Percentiles rank a stretch among this genome's conserved stretches.
These are phyloP conservation scores for Ancistrus triradiatus DNA, from an alignment of 2,113 vertebrate species.

Conservation along the genomic window DNA sequence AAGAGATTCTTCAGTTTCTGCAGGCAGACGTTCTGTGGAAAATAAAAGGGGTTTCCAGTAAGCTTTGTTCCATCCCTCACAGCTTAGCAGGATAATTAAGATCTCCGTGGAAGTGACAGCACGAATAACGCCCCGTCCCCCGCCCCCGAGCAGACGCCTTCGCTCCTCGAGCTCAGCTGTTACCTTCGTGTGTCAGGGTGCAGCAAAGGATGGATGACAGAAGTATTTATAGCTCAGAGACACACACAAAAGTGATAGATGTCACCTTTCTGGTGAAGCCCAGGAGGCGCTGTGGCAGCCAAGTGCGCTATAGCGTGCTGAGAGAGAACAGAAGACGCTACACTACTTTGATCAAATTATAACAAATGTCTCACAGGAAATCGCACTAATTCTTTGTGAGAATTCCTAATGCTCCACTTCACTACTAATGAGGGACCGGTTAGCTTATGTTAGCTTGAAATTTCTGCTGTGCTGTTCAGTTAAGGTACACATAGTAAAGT, in stretches of 20 bases:
- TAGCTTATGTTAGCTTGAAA: too few relatives aligned
- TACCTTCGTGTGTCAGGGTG: slow-evolving; percentile 54
- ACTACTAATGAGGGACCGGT: too few relatives aligned
- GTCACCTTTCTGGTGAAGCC: slow-evolving; percentile 69
- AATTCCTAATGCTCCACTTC: too few relatives aligned
- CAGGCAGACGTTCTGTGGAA: slow-evolving; percentile 33
- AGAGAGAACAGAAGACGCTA: slow-evolving; percentile 23
- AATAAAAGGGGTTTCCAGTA: slow-evolving; percentile 45
- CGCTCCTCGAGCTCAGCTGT: slow-evolving; percentile 61
- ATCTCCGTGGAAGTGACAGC: slow-evolving; percentile 64
- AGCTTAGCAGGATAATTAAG: slow-evolving; percentile 66
- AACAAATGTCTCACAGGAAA: too few relatives aligned
- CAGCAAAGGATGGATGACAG: slow-evolving; percentile 57
- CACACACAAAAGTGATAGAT: slow-evolving; percentile 68
- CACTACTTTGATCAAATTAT: slow-evolving; percentile 51
- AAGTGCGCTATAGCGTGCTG: slow-evolving; percentile 66
- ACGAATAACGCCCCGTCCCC: slow-evolving; percentile 54
- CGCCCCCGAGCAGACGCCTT: slow-evolving; percentile 29
- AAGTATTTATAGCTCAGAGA: slow-evolving; percentile 69
- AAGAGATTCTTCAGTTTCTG: slow-evolving; percentile 6
- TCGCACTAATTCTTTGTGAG: too few relatives aligned
- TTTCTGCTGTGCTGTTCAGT: too few relatives aligned
- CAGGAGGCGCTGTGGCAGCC: slow-evolving; percentile 57
- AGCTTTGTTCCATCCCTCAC: slow-evolving; percentile 49
- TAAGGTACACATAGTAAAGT: too few relatives aligned